Base-by-base conservation (phyloP, 2,888 invertebrate species). In the Micropterix aruncella region DNA sequence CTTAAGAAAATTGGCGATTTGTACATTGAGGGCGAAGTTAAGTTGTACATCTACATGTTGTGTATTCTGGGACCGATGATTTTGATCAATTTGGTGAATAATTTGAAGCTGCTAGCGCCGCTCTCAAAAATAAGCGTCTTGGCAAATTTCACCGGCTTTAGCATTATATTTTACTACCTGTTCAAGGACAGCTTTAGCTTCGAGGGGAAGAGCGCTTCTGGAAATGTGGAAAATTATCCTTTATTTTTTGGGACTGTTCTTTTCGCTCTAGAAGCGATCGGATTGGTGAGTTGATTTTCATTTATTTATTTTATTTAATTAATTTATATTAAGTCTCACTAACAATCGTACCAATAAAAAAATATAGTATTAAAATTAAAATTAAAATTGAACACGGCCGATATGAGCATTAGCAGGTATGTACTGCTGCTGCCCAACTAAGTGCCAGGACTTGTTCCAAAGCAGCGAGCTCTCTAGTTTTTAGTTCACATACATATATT, bases 181-280 rank as follows among this genome's bases (percentile, higher is more conserved):
- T 83, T 92, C 59, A 76, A 79, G 46, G 80, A 83, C 38, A 65
- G 83, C 1, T 77, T 83, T 0, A 65, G 76, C 0, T 65, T 84
- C 1, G 73, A 76, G 7, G 75, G 76, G 38, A 74, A 78, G 47
- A 70, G 70, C 2, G 68, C 80, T 1, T 73, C 82, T 42, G 88
- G 84, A 1, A 65, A 75, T 7, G 57, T 81, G 2, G 63, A 70
- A 19, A 74, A 80, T 44, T 83, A 91, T 56, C 96, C 97, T 0
- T 71, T 97, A 1, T 97, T 90, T 69, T 94, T 97, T 60, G 95
- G 96, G 37, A 96, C 94, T 0, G 95, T 93, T 0, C 74, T 97
- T 41, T 97, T 94, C 61, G 91, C 97, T 0, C 77, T 97, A 54
- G 96, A 97, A 72, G 94, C 94, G 44, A 94, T 96, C 52, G 87